These are phyloP conservation scores for Drosophila nigromelanica DNA, from an alignment of 1,140 invertebrate genomes.

Conservation along the genomic window DNA sequence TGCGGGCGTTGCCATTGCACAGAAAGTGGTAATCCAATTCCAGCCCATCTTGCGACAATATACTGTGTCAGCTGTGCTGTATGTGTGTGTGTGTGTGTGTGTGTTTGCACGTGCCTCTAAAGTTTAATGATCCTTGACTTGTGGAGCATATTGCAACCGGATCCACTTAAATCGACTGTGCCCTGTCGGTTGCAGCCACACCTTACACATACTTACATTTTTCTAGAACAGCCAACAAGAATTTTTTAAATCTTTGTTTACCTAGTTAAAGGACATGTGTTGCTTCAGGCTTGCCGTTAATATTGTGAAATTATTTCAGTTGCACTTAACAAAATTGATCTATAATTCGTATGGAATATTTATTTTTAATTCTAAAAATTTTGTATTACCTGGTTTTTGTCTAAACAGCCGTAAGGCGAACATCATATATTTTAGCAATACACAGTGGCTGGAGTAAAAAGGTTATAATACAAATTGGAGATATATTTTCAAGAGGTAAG, in stretches of 20 bases:
- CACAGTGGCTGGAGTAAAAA: neutral
- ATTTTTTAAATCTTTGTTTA: neutral
- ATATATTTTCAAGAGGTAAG: too few relatives aligned
- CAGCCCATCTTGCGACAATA: conserved; percentile 24
- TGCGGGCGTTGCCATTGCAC: conserved; percentile 45
- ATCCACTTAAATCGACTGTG: conserved; percentile 47
- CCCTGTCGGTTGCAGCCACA: conserved; percentile 3
- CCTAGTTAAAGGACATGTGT: neutral
- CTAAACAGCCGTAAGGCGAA: conserved; percentile 6
- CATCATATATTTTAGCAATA: conserved; percentile 1
- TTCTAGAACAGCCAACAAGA: neutral
- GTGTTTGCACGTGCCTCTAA: conserved; percentile 16
- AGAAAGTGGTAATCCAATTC: conserved; percentile 71
- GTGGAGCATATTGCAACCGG: conserved; percentile 49
- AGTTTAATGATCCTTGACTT: conserved; percentile 81
- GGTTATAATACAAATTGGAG: too few relatives aligned
- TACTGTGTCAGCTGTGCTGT: conserved; percentile 37
- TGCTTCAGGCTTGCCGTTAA: neutral
- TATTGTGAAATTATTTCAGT: conserved; percentile 22
- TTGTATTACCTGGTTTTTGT: conserved; percentile 11
- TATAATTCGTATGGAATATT: conserved; percentile 28
- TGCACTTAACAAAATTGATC: conserved; percentile 31
- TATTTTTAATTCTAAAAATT: conserved; percentile 18
- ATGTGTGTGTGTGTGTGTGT: conserved; percentile 17
- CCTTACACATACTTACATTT: neutral